These are phyloP conservation scores for Hypsopygia costalis DNA, from an alignment of 2,888 invertebrate genomes.

Conservation along the genomic window DNA sequence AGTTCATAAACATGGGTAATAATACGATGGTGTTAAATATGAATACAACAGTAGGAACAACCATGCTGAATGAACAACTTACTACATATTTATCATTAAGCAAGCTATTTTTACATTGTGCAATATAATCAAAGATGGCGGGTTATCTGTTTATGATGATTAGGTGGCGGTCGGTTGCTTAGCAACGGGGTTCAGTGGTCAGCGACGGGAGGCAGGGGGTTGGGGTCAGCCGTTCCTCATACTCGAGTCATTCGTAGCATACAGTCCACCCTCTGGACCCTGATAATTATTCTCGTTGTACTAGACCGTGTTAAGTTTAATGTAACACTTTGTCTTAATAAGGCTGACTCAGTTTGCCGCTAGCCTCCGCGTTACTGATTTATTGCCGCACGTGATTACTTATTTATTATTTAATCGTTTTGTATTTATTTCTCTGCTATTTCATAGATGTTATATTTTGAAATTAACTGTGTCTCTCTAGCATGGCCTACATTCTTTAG, in stretches of 20 bases:
- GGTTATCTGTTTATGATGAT: slow-evolving; percentile 77
- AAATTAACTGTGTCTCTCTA: no score
- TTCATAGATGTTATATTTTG: not conserved
- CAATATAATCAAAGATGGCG: slow-evolving; percentile 58
- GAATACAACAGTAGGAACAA: no score
- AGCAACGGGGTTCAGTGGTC: slow-evolving; percentile 74
- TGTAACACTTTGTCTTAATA: slow-evolving; percentile 50
- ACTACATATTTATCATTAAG: no score
- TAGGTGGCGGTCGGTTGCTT: slow-evolving; percentile 69
- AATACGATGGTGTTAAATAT: no score
- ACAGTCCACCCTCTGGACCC: slow-evolving; percentile 47
- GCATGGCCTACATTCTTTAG: no score
- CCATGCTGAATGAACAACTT: no score
- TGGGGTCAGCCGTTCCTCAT: slow-evolving; percentile 60
- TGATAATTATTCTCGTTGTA: slow-evolving; percentile 71
- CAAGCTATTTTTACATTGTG: slow-evolving; percentile 17
- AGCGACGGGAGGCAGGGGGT: slow-evolving; percentile 35
- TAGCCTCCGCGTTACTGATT: slow-evolving; percentile 1
- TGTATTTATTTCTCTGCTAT: not conserved
- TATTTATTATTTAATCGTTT: no score
- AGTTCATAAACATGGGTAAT: no score
- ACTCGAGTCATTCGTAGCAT: slow-evolving; percentile 53
- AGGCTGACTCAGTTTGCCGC: slow-evolving; percentile 20
- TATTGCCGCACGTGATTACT: not conserved
- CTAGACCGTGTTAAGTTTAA: slow-evolving; percentile 63